These are phyloP conservation scores for Orestias chungarensis DNA, from an alignment of 2,797 vertebrate species.

Conservation along the genomic window DNA sequence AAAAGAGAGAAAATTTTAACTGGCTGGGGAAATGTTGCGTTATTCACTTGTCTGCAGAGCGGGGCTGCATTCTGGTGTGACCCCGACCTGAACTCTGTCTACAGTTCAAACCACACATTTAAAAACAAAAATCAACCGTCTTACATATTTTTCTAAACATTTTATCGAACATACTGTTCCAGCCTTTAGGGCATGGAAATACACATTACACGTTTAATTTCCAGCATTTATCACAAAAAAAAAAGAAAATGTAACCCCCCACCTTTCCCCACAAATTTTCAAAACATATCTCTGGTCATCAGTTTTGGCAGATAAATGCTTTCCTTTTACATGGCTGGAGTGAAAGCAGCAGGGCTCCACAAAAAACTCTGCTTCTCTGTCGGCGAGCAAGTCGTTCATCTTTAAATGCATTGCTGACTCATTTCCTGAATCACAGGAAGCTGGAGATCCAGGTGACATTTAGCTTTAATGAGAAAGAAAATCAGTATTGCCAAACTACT, in stretches of 20 bases:
- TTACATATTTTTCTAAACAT: neutral
- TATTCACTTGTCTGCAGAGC: no score
- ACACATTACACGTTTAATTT: neutral
- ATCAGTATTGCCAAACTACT: constrained; percentile 60
- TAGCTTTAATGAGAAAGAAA: constrained; percentile 58
- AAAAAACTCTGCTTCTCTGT: constrained; percentile 25
- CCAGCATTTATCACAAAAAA: neutral
- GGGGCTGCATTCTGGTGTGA: no score
- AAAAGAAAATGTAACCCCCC: constrained; percentile 12
- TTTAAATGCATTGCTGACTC: constrained; percentile 46
- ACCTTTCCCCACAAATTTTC: constrained; percentile 18
- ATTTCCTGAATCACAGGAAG: constrained; percentile 34
- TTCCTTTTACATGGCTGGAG: constrained; percentile 32
- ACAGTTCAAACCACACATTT: no score
- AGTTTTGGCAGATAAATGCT: constrained; percentile 42
- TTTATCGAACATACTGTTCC: neutral
- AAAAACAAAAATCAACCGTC: no score
- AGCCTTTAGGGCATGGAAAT: neutral
- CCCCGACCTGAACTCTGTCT: no score
- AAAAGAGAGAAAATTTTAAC: neutral
- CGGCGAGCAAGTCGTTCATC: constrained; percentile 41
- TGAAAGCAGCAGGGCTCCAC: constrained; percentile 44
- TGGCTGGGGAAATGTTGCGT: no score
- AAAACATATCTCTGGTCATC: neutral
- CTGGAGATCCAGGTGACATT: constrained; percentile 59